A percentile compares a stretch with the other conserved stretches of the same genome.
Conservation (phyloP, 1,140 invertebrate genomes). For the Sipha flava region DNA sequence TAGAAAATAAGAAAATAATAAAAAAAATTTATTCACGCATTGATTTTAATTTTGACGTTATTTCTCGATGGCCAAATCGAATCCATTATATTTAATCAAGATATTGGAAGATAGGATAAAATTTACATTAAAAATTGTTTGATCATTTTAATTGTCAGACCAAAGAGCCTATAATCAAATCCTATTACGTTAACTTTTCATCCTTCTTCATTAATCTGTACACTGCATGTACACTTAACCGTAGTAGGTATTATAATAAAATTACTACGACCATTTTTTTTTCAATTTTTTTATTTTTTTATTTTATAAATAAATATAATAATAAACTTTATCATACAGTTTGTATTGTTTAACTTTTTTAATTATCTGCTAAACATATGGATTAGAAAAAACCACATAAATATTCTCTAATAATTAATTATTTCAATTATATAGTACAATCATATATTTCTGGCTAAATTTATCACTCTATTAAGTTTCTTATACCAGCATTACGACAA, state of each 20-base stretch:
- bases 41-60: background rate
- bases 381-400: background rate
- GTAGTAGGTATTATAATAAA: background rate
- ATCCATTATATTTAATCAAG: background rate
- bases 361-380: background rate
- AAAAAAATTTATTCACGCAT: too few species aligned
- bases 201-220: background rate
- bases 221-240: too few species aligned
- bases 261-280: too few species aligned
- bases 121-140: too few species aligned
- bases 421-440: background rate
- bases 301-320: background rate
- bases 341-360: too few species aligned
- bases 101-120: too few species aligned
- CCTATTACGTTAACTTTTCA: background rate
- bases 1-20: too few species aligned
- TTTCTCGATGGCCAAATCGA: background rate
- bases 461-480: background rate
- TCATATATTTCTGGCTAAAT: background rate
- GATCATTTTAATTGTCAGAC: too few species aligned
- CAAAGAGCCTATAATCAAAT: too few species aligned
- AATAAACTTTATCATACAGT: too few species aligned
- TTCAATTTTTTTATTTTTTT: background rate
- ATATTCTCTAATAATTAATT: background rate
- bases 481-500: background rate